phyloP scores from a whole-genome alignment of 1,140 invertebrate species.

The Drosophila melanica region DNA sequence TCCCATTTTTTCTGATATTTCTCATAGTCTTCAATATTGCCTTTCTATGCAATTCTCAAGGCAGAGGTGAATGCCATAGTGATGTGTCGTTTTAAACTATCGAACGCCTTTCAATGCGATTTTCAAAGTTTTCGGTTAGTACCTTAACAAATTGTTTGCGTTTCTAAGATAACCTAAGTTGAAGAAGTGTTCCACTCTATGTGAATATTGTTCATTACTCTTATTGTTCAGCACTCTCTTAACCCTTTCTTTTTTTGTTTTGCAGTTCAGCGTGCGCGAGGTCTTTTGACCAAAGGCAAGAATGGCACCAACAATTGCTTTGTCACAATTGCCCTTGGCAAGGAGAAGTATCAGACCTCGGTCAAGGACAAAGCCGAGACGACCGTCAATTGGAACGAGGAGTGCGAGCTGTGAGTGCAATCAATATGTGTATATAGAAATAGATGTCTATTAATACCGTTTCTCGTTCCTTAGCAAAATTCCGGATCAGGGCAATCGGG shows the following conservation, averaged over 20 bases:
- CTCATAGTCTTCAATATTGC: not conserved
- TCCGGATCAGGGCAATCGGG: constrained; percentile 93
- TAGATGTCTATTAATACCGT: not conserved
- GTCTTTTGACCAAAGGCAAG: constrained; percentile 95
- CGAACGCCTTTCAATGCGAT: not conserved
- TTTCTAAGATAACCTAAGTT: no score
- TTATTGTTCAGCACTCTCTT: not conserved
- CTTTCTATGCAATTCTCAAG: not conserved
- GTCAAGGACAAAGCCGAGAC: constrained; percentile 94
- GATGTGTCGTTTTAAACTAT: no score
- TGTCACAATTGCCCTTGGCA: constrained; percentile 96
- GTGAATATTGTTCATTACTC: no score
- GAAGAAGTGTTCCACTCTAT: no score
- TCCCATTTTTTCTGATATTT: no score
- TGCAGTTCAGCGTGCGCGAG: constrained; percentile 90
- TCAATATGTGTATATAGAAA: not conserved
- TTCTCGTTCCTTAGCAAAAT: constrained; percentile 86
- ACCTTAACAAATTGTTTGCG: no score
- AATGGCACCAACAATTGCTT: constrained; percentile 97
- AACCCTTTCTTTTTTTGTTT: constrained; percentile 16
- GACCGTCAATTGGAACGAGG: constrained; percentile 96
- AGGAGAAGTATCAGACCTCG: constrained; percentile 98
- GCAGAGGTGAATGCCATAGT: no score
- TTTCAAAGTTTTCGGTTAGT: not conserved
- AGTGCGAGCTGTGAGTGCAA: constrained; percentile 94